Evolutionary conservation across 2,113 vertebrate species (phyloP).

Genomic region (Melozone crissalis): DNA sequence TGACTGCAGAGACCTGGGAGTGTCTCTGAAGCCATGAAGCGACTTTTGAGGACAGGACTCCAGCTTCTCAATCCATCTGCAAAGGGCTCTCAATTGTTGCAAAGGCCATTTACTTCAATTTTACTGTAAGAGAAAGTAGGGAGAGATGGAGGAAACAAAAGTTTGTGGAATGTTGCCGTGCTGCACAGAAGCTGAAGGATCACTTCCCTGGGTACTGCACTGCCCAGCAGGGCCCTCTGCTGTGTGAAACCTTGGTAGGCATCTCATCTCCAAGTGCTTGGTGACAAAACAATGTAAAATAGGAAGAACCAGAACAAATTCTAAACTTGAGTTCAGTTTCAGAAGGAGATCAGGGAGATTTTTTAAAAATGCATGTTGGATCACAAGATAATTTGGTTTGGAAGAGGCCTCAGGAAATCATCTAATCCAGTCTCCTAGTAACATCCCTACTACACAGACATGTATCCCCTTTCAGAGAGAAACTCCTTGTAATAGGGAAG

Average conservation of each 20-base stretch:
- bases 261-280: not conserved
- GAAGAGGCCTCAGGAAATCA: not conserved
- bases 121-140: not conserved
- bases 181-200: not conserved
- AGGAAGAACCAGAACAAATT: not conserved
- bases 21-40: not conserved
- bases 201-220: not conserved
- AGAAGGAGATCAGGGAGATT: not conserved
- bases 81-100: not conserved
- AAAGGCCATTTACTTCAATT: not conserved
- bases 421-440: not conserved
- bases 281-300: not conserved
- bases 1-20: not conserved
- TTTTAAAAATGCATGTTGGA: not conserved
- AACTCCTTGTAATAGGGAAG: not conserved
- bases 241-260: not conserved
- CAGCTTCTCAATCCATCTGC: not conserved
- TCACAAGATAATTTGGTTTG: not conserved
- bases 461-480: not conserved
- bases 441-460: not conserved
- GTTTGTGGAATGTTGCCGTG: rapidly evolving
- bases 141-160: not conserved
- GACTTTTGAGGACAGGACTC: not conserved
- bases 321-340: not conserved
- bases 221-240: not conserved